A percentile compares a stretch with the other conserved stretches of the same genome.
Conservation (phyloP, 2,888 invertebrate genomes). For the Fabriciana adippe region DNA sequence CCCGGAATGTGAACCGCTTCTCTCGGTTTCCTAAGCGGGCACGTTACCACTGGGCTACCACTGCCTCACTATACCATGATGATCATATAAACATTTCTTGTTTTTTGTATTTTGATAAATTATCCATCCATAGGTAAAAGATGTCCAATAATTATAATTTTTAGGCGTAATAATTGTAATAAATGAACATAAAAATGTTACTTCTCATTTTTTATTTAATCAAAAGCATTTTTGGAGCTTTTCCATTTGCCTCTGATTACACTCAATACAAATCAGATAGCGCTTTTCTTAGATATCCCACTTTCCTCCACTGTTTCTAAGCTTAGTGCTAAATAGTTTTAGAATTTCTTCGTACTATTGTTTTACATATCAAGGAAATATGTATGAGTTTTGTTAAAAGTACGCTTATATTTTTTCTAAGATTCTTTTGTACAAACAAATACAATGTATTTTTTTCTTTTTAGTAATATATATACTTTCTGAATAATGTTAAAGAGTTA, state of each 20-base stretch:
- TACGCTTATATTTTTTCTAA: no score
- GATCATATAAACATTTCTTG: no score
- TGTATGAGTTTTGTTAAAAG: no score
- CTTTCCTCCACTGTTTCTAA: slow-evolving; percentile 26
- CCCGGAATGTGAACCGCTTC: no score
- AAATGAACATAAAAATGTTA: neutral
- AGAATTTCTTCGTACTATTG: slow-evolving; percentile 16
- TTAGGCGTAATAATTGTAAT: neutral
- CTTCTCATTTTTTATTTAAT: slow-evolving; percentile 8
- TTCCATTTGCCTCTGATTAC: slow-evolving; percentile 28
- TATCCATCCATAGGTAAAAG: no score
- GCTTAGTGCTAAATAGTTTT: slow-evolving; percentile 25
- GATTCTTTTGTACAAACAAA: no score
- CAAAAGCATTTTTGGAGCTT: slow-evolving; percentile 16
- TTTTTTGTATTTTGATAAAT: no score
- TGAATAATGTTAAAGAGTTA: neutral
- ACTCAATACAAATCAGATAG: slow-evolving; percentile 16
- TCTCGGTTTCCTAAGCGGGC: no score
- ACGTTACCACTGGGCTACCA: no score
- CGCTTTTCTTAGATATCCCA: slow-evolving; percentile 14
- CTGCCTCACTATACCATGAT: no score
- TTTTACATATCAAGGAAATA: neutral
- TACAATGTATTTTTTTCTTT: no score
- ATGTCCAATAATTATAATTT: neutral
- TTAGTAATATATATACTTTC: no score